A percentile compares a stretch with the other conserved stretches of the same genome.
phyloP scores from a whole-genome alignment of 2,888 invertebrate genomes.

The Drosophila paracracens region DNA sequence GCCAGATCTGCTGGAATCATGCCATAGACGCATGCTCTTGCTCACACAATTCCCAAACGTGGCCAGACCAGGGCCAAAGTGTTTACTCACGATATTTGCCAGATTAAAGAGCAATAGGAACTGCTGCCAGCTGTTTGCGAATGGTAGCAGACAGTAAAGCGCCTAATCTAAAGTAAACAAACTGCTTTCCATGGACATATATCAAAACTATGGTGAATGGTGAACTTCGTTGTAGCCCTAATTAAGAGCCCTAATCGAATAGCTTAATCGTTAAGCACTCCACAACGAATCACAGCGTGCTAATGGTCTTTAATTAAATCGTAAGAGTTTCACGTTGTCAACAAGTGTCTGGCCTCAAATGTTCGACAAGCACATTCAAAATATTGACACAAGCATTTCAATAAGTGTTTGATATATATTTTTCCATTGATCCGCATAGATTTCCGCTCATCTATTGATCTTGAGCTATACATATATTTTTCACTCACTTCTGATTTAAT shows the following conservation, averaged over 20 bases:
- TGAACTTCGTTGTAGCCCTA: slow-evolving; percentile 5
- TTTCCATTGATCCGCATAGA: slow-evolving; percentile 6
- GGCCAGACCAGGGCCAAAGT: slow-evolving; percentile 21
- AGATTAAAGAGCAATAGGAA: slow-evolving; percentile 11
- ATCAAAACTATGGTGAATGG: neutral
- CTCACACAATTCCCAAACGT: slow-evolving; percentile 8
- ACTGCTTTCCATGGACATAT: neutral
- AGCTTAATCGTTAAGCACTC: slow-evolving; percentile 5
- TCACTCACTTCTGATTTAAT: slow-evolving; percentile 43
- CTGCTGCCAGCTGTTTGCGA: slow-evolving; percentile 15
- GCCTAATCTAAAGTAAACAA: slow-evolving; percentile 51
- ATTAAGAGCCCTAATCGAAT: slow-evolving; percentile 27
- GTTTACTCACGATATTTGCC: slow-evolving; percentile 50
- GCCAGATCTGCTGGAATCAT: slow-evolving; percentile 22
- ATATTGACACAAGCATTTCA: slow-evolving; percentile 23
- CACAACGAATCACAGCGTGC: slow-evolving; percentile 17
- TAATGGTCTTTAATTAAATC: slow-evolving; percentile 48
- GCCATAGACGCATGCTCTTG: slow-evolving; percentile 33
- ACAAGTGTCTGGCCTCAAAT: slow-evolving; percentile 47
- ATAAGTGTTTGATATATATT: slow-evolving; percentile 15
- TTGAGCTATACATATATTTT: slow-evolving; percentile 5
- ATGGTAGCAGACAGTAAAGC: slow-evolving; percentile 2
- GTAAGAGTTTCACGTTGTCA: slow-evolving; percentile 46
- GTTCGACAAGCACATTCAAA: slow-evolving; percentile 2
- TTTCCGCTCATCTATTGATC: neutral